Evolutionary conservation across 2,113 vertebrate species (phyloP), one percentile per base, ranked within the genome.

Genomic region (Leptocoma aspasia): DNA sequence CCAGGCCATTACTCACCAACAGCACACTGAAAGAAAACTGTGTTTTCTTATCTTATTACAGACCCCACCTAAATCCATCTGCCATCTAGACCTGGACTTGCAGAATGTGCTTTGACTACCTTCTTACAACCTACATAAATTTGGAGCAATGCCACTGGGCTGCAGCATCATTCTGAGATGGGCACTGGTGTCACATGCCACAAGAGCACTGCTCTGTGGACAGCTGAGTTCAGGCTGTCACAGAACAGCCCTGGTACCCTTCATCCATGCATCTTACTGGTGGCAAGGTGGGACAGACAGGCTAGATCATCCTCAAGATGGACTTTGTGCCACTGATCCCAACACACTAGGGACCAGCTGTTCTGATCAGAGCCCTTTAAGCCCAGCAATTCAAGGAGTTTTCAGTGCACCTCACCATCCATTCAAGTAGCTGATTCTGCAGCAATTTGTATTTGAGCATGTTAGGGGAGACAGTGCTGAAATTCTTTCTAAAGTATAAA

Each of bases 361-460:
- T 39, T 76, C 47, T 30, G 20, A 57, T 30, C 28, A 50, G 19
- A 84, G 42, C 24, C 15, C 19, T 53, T 72, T 39, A 44, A 77
- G 13, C 26, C 54, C 53, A 54, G 28, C 26, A 69, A 8, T 31
- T 63, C 59, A 63, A 63, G n/a, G 28, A 45, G 45, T 13, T 41
- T 68, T 41, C 39, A 53, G 33, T 8, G 28, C 39, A 26, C 20
- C 28, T 41, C 22, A 37, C 9, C 42, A 49, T 47, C 33, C 0
- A 1, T 44, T 64, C 6, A 2, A 22, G n/a, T 33, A 44, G 33
- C 7, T 0, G 2, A 11, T 33, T 41, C 30, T 71, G 64, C n/a
- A 71, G 44, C 28, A 37, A 33, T 20, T 90, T 54, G 8, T 26
- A 15, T 60, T 84, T 78, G 22, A 52, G 41, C 42, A 77, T 28